Evolutionary conservation across 2,797 vertebrate species (phyloP).

Genomic region (Acipenser oxyrinchus): DNA sequence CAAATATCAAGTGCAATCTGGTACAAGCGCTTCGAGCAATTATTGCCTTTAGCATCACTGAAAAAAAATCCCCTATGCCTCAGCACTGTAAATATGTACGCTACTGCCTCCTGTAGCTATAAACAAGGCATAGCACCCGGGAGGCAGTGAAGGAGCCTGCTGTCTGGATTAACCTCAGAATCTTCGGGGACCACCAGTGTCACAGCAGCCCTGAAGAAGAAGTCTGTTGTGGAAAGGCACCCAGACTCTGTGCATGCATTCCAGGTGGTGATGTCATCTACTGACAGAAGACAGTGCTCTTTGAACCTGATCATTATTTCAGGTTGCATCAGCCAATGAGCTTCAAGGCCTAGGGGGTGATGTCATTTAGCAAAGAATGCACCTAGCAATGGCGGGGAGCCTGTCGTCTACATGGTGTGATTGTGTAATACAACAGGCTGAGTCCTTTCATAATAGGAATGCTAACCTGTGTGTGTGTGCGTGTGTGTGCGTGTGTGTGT

Average conservation of each 20-base stretch:
- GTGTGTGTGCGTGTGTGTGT: constrained; percentile 5
- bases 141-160: too few relatives aligned
- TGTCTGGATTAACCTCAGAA: too few relatives aligned
- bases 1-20: too few relatives aligned
- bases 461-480: constrained; percentile 25
- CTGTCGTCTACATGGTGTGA: constrained; percentile 18
- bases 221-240: not conserved
- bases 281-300: constrained; percentile 55
- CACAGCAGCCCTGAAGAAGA: too few relatives aligned
- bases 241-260: constrained; percentile 35
- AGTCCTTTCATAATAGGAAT: constrained; percentile 29
- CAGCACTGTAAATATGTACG: too few relatives aligned
- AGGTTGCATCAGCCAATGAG: constrained; percentile 36
- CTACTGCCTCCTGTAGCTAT: too few relatives aligned
- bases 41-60: too few relatives aligned
- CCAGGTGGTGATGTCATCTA: constrained; percentile 53
- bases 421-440: constrained; percentile 43
- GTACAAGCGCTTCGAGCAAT: too few relatives aligned
- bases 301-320: constrained; percentile 58
- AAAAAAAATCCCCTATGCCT: too few relatives aligned
- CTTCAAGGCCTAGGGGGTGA: constrained; percentile 34
- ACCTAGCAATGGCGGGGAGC: constrained; percentile 34
- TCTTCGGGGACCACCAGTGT: too few relatives aligned
- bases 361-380: constrained; percentile 54
- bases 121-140: too few relatives aligned